Evolutionary conservation across 2,797 vertebrate genomes (phyloP).

Genomic region (Acanthiza pusilla): DNA sequence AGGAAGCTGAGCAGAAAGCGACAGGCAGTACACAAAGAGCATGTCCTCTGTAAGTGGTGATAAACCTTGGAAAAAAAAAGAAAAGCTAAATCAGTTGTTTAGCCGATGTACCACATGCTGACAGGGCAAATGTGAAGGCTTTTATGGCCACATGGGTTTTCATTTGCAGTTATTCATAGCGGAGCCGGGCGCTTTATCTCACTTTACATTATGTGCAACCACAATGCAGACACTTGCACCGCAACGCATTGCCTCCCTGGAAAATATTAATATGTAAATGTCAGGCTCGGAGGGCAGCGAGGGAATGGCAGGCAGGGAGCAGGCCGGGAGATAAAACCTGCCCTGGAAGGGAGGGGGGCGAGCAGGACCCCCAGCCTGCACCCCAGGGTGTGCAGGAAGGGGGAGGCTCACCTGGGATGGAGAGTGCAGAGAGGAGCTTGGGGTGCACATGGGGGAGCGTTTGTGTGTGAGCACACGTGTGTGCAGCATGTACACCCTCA

Average conservation of each 20-base stretch:
- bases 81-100: slow-evolving; percentile 67
- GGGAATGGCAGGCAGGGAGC: slow-evolving; percentile 33
- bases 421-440: fast-evolving
- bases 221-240: slow-evolving; percentile 69
- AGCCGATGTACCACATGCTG: slow-evolving; percentile 70
- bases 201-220: slow-evolving; percentile 71
- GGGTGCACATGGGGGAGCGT: fast-evolving
- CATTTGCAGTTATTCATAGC: slow-evolving; percentile 71
- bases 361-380: background rate
- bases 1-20: slow-evolving; percentile 66
- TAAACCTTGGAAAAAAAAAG: slow-evolving; percentile 64
- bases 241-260: slow-evolving; percentile 46
- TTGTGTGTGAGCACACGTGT: fast-evolving
- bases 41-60: slow-evolving; percentile 74
- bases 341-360: background rate
- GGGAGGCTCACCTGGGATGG: background rate
- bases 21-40: slow-evolving; percentile 72
- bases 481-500: background rate
- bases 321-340: slow-evolving; percentile 48
- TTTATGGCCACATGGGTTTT: slow-evolving; percentile 65
- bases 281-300: slow-evolving; percentile 66
- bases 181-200: slow-evolving; percentile 72
- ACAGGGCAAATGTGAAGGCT: slow-evolving; percentile 70
- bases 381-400: background rate
- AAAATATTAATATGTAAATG: slow-evolving; percentile 78